Conservation (phyloP, 2,888 invertebrate genomes). For the Eilema caniola region DNA sequence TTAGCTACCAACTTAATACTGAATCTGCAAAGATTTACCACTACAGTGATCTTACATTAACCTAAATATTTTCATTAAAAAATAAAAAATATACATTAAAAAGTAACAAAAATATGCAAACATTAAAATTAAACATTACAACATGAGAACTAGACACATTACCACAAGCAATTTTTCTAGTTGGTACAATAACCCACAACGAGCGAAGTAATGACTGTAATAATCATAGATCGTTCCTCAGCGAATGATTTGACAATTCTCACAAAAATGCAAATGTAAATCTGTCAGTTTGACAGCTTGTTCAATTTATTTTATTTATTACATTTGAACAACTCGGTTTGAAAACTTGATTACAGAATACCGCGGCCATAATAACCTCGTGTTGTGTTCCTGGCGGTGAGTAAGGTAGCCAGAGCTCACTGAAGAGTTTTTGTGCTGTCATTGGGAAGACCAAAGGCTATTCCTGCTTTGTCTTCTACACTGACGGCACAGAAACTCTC, state of each 20-base stretch:
- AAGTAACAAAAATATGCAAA: not conserved
- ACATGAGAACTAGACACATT: constrained; percentile 28
- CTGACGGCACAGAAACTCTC: too few relatives aligned
- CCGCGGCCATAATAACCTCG: too few relatives aligned
- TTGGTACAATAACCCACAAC: constrained; percentile 30
- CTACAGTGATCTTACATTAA: not conserved
- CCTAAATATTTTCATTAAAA: too few relatives aligned
- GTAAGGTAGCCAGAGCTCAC: too few relatives aligned
- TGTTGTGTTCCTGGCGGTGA: too few relatives aligned
- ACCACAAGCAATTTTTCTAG: constrained; percentile 19
- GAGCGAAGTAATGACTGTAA: constrained; percentile 8
- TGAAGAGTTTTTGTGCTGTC: too few relatives aligned
- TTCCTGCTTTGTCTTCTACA: too few relatives aligned
- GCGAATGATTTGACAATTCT: constrained; percentile 34
- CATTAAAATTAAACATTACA: constrained; percentile 27
- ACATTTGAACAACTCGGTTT: too few relatives aligned
- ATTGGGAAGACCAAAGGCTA: too few relatives aligned
- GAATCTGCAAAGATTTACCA: not conserved
- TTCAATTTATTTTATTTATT: too few relatives aligned
- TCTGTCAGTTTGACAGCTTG: not conserved
- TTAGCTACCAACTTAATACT: not conserved
- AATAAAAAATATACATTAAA: not conserved
- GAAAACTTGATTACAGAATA: too few relatives aligned
- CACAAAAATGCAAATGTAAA: not conserved
- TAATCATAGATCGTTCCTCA: constrained; percentile 28